A percentile compares a stretch with the other conserved stretches of the same genome.
These are phyloP conservation scores for Andricus curvator DNA, from an alignment of 2,888 invertebrate genomes.

Conservation along the genomic window DNA sequence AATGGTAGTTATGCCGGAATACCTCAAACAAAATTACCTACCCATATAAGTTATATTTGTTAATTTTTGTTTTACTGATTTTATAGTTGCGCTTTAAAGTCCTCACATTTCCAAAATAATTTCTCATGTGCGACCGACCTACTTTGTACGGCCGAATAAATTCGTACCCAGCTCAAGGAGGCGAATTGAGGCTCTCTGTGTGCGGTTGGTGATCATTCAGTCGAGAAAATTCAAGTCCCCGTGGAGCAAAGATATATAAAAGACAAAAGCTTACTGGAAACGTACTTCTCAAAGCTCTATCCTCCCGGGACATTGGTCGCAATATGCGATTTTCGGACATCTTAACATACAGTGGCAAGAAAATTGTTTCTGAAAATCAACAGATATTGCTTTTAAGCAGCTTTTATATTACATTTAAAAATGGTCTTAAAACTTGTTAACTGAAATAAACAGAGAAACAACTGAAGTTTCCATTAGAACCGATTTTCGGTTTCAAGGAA, in stretches of 20 bases:
- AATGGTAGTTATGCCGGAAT: slow-evolving; percentile 3
- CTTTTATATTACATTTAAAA: neutral
- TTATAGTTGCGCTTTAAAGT: neutral
- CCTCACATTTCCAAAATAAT: neutral
- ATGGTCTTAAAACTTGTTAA: neutral
- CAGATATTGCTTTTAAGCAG: neutral
- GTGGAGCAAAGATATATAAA: neutral
- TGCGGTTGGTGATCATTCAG: slow-evolving; percentile 23
- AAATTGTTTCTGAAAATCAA: slow-evolving; percentile 16
- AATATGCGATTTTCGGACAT: slow-evolving; percentile 33
- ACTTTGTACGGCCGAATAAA: slow-evolving; percentile 39
- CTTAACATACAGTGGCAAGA: slow-evolving; percentile 1
- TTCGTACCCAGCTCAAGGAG: slow-evolving; percentile 30
- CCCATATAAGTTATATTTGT: neutral
- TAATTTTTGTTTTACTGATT: neutral
- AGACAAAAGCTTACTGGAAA: slow-evolving; percentile 30
- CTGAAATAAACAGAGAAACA: neutral
- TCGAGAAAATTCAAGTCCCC: slow-evolving; percentile 26
- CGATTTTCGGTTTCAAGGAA: no score
- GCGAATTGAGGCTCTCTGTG: slow-evolving; percentile 23
- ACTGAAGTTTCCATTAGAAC: no score
- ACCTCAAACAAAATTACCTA: neutral
- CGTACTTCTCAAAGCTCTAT: slow-evolving; percentile 1
- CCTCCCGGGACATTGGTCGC: neutral
- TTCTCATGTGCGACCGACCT: slow-evolving; percentile 11